Conservation (phyloP, 2,113 vertebrate species). For the Sprattus sprattus region DNA sequence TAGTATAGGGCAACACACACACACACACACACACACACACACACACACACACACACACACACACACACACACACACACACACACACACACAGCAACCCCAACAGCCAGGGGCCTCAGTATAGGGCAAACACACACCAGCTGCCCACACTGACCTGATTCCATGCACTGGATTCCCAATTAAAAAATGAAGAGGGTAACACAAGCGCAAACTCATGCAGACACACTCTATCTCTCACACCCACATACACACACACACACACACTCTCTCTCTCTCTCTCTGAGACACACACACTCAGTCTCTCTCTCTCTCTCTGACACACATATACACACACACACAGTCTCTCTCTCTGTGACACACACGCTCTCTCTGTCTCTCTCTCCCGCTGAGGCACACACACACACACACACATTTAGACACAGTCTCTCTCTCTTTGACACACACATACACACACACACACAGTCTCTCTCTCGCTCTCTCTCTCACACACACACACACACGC, state of each 20-base stretch:
- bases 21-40: slow-evolving; percentile 25
- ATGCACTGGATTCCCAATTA: not conserved
- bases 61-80: slow-evolving; percentile 26
- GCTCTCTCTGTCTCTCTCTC: no score
- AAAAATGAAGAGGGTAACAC: not conserved
- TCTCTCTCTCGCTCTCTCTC: not conserved
- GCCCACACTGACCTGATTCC: not conserved
- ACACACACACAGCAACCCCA: slow-evolving; percentile 21
- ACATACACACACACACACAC: slow-evolving; percentile 11
- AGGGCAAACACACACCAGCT: not conserved
- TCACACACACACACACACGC: not conserved
- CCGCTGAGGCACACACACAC: not conserved
- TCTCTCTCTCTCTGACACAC: not conserved
- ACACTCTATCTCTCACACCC: no score
- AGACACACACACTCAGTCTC: not conserved
- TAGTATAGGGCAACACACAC: not conserved
- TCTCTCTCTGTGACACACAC: no score
- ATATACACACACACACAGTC: not conserved
- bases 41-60: slow-evolving; percentile 30
- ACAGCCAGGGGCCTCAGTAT: not conserved
- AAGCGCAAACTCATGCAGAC: not conserved
- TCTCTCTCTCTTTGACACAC: no score
- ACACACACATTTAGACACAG: no score
- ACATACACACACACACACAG: not conserved
- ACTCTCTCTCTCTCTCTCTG: slow-evolving; percentile 26